Percentiles rank a stretch among this genome's conserved stretches.
These are phyloP conservation scores for Semnopithecus entellus DNA, from an alignment of 2,113 vertebrate genomes.

Conservation along the genomic window DNA sequence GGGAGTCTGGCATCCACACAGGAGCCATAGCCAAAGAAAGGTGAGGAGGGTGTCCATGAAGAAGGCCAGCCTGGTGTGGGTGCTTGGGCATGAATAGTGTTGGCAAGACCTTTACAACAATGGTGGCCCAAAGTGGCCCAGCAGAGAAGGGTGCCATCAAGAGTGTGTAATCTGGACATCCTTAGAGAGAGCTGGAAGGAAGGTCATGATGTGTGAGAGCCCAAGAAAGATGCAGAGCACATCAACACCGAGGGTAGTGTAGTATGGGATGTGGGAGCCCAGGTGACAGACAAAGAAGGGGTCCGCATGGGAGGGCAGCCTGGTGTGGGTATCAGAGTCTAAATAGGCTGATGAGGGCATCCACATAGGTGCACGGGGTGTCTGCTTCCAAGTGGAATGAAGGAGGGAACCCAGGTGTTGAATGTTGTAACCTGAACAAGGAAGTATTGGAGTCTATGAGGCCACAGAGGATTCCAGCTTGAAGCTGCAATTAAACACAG, in stretches of 20 bases:
- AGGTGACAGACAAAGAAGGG: background rate
- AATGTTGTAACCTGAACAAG: background rate
- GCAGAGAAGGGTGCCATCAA: background rate
- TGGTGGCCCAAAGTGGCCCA: background rate
- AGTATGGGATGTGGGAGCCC: background rate
- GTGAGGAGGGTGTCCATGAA: background rate
- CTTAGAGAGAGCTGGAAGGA: background rate
- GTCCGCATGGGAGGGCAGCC: background rate
- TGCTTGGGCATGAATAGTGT: background rate
- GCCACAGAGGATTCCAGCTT: background rate
- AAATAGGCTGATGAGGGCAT: background rate
- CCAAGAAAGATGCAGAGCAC: background rate
- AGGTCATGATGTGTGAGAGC: background rate
- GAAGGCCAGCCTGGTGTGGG: background rate
- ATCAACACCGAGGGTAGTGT: background rate
- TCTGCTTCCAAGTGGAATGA: background rate
- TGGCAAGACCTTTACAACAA: background rate
- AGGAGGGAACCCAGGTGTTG: background rate
- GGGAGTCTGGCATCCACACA: background rate
- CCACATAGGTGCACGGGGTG: background rate
- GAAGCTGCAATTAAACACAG: background rate
- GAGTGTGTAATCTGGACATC: background rate
- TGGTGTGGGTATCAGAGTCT: background rate
- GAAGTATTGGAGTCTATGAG: background rate
- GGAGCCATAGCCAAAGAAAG: background rate